These are phyloP conservation scores for Syritta pipiens DNA, from an alignment of 2,888 invertebrate genomes.

Conservation along the genomic window DNA sequence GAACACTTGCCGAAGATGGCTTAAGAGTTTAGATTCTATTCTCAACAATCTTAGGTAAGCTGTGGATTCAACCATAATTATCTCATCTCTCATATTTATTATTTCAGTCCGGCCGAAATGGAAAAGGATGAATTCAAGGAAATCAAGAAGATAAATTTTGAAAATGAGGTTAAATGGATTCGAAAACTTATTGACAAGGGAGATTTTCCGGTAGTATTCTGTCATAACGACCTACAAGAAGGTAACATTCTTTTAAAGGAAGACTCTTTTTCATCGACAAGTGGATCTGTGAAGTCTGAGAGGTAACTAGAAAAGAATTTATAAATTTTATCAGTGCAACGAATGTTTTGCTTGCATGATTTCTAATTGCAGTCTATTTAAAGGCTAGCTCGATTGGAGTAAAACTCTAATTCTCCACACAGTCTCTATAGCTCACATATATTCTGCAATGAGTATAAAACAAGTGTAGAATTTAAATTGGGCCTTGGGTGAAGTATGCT, in stretches of 20 bases:
- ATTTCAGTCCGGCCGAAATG: constrained; percentile 25
- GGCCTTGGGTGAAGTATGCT: constrained; percentile 44
- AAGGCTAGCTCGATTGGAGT: constrained; percentile 39
- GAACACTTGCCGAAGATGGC: constrained; percentile 92
- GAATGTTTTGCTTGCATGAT: constrained; percentile 58
- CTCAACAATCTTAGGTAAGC: constrained; percentile 74
- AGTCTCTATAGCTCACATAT: constrained; percentile 42
- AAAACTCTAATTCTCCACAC: constrained; percentile 44
- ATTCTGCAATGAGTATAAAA: constrained; percentile 30
- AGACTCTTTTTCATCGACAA: constrained; percentile 69
- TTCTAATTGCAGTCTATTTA: constrained; percentile 55
- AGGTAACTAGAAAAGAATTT: constrained; percentile 66
- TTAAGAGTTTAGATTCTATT: constrained; percentile 81
- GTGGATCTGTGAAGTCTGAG: constrained; percentile 72
- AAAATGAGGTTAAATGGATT: constrained; percentile 86
- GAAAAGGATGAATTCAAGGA: constrained; percentile 33
- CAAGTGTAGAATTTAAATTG: constrained; percentile 42
- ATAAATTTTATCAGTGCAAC: constrained; percentile 13
- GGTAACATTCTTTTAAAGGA: constrained; percentile 83
- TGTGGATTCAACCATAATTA: neutral
- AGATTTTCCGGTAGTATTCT: constrained; percentile 92
- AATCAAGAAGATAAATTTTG: constrained; percentile 80
- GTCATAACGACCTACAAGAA: constrained; percentile 97
- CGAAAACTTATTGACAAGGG: constrained; percentile 82
- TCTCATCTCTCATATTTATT: neutral